These are phyloP conservation scores for Cabera pusaria DNA, from an alignment of 2,888 invertebrate genomes.

Conservation along the genomic window DNA sequence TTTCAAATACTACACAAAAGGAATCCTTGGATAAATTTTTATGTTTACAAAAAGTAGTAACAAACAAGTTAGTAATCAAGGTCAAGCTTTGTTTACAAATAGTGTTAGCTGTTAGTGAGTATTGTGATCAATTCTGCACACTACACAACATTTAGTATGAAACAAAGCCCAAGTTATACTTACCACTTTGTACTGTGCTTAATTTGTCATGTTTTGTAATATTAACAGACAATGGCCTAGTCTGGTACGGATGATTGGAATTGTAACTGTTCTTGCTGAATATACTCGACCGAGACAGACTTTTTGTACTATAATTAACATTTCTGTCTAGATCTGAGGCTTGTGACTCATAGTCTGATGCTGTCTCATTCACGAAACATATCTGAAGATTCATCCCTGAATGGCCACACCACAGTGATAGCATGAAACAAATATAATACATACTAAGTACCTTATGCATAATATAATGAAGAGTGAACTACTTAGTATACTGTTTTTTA, in stretches of 20 bases:
- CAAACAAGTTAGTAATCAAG: conserved; percentile 13
- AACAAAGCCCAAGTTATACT: conserved; percentile 48
- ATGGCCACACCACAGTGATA: conserved; percentile 35
- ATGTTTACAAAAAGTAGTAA: conserved; percentile 7
- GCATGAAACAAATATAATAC: conserved; percentile 34
- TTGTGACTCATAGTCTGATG: conserved; percentile 92
- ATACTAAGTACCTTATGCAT: conserved; percentile 42
- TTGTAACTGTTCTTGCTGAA: conserved; percentile 73
- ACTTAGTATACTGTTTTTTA: no score
- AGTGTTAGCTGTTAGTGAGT: conserved; percentile 7
- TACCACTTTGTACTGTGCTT: conserved; percentile 67
- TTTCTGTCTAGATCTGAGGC: conserved; percentile 87
- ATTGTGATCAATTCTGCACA: conserved; percentile 9
- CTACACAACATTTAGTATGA: conserved; percentile 8
- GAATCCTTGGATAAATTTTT: conserved; percentile 15
- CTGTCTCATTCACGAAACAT: conserved; percentile 97
- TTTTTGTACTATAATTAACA: conserved; percentile 61
- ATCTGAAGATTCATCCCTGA: conserved; percentile 96
- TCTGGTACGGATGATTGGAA: conserved; percentile 77
- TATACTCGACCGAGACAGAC: conserved; percentile 66
- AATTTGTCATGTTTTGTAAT: conserved; percentile 75
- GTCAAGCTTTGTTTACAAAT: conserved; percentile 19
- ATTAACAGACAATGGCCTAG: conserved; percentile 73
- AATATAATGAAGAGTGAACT: no score
- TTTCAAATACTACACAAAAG: conserved; percentile 18